Base-by-base conservation (phyloP, 2,113 vertebrate species). In the Lota lota region DNA sequence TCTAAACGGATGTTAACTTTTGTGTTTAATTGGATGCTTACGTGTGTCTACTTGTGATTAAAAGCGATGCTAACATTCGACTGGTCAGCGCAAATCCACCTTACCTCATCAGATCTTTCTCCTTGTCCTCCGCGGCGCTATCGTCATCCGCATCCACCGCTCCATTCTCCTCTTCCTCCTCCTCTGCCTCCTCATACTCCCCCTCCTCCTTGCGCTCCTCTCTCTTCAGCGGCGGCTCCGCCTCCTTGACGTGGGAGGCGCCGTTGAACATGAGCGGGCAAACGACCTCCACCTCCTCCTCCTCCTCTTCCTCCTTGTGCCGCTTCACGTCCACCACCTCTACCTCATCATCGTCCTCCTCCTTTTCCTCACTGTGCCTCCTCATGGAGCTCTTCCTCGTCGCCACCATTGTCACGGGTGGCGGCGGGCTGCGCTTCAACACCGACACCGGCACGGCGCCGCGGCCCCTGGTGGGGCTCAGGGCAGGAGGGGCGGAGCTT, bases 101-200 rank as follows among this genome's bases (percentile, higher is more conserved):
- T 57, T 83, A 92, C 92, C 90, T 91, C 20, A 88, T 76, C 22
- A 91, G 63, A 61, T 87, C 90, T 14, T 84, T 91, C 10, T 89
- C 89, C 61, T 92, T 93, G 22, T 92, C 91, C 60, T 93, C 92
- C 0, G 84, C 69, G 63, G 89, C 90, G 64, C 90, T 92, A 58
- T 92, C 92, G 63, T 89, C 86, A 2, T 91, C 89, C n/a, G 83
- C 72, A 53, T 88, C 87, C 16, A 76, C 82, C 11, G 74, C 72
- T 19, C 79, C 79, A 6, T 79, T 79, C 1, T 81, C 79, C 10
- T 83, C 82, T 2, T 91, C 89, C 20, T 83, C 72, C 54, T 88
- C 87, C 16, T 77, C 85, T 8, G 77, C 72, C 22, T 79, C 72
- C 22, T 79, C 78, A 8, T 78, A 77, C 1, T 81, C 77, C 14